A percentile compares a stretch with the other conserved stretches of the same genome.
phyloP scores from a whole-genome alignment of 2,888 invertebrate species.

The Agrochola lota region DNA sequence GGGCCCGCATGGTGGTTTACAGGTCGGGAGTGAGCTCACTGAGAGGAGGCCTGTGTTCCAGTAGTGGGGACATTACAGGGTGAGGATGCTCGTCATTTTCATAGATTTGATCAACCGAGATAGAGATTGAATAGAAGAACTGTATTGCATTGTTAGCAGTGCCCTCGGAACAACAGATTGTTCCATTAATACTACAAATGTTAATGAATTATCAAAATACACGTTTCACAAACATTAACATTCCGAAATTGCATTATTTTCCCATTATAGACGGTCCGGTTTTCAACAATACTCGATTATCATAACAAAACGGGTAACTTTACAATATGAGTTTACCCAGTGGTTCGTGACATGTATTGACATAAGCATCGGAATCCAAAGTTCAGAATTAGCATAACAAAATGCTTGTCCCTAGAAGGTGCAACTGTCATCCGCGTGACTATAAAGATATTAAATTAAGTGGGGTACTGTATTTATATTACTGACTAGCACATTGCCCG shows the following conservation, averaged over 20 bases:
- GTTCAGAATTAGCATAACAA: conserved; percentile 70
- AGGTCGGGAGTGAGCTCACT: too few species aligned
- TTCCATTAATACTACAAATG: not conserved
- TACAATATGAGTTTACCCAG: conserved; percentile 63
- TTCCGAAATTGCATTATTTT: conserved; percentile 59
- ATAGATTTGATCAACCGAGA: not conserved
- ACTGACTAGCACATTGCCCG: not conserved
- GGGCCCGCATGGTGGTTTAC: too few species aligned
- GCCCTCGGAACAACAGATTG: not conserved
- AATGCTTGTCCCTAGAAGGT: conserved; percentile 58
- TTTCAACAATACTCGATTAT: conserved; percentile 70
- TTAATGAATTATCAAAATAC: conserved; percentile 50
- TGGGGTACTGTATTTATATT: conserved; percentile 16
- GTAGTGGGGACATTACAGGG: too few species aligned
- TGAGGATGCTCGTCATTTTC: not conserved
- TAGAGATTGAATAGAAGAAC: not conserved
- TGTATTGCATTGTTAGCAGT: not conserved
- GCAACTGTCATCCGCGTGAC: conserved; percentile 30
- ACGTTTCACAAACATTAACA: conserved; percentile 54
- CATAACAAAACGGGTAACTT: conserved; percentile 71
- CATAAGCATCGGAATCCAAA: conserved; percentile 62
- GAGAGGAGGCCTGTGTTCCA: too few species aligned
- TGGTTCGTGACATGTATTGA: conserved; percentile 67
- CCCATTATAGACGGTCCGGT: conserved; percentile 52
- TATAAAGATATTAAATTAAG: conserved; percentile 25